Base-by-base conservation (phyloP, 2,113 vertebrate species). In the Oncorhynchus gorbuscha region DNA sequence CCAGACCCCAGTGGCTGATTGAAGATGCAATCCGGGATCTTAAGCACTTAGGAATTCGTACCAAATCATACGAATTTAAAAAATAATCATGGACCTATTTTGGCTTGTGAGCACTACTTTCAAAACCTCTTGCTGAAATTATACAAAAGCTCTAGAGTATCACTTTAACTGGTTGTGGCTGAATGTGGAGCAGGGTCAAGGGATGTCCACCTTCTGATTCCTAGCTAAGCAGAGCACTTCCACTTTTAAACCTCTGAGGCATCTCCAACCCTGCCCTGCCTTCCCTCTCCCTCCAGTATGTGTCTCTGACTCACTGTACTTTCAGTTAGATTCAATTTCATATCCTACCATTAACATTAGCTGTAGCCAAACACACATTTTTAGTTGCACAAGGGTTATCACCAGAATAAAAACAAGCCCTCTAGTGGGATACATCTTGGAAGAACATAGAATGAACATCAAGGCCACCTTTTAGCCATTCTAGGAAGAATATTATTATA, bases 241-340 rank as follows among this genome's bases (percentile, higher is more conserved):
- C 35, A 65, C 39, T 79, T 18, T 32, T 32, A 68, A 70, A 67
- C 67, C 79, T 79, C 32, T 14, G 48, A 84, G 58, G 28, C 62
- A 64, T 75, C 79, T 82, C 13, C 26, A 72, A 4, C 65, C 64
- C 68, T 64, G 66, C 6, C 7, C 35, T 26, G 39, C 71, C 28
- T 16, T 55, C 69, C 61, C 74, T 69, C 22, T 64, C 13, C 62
- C n/a, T n/a, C 22, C 62, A n/a, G 4, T 22, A 22, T 32, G 26
- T 69, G 67, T 7, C 5, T 69, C 28, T 74, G 74, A 81, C 72
- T 71, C 72, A 73, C 39, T 30, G 64, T 77, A 20, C 49, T 68
- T 1, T 18, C 45, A 62, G 59, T 68, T 70, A 69, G 55, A 65
- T 80, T 24, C 48, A 12, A 72, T 76, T 72, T 62, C 30, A 62